Percentiles rank a stretch among this genome's conserved stretches.
phyloP scores from a whole-genome alignment of 2,113 vertebrate species.

The Tricholaema leucomelas region DNA sequence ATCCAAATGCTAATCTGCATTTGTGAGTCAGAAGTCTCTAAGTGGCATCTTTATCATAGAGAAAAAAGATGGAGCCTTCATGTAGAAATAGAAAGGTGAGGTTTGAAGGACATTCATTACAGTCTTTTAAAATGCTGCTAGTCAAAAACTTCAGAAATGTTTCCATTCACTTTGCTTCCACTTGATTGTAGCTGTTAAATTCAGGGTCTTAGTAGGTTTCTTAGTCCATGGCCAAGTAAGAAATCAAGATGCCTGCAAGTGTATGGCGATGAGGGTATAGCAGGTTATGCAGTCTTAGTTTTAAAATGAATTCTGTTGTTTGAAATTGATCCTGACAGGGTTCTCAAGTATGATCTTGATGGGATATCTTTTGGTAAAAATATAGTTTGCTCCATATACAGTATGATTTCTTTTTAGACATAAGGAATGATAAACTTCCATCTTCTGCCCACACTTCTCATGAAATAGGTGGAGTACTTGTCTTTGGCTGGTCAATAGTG shows the following conservation, averaged over 20 bases:
- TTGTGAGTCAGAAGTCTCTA: constrained; percentile 54
- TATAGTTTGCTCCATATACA: not conserved
- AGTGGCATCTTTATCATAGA: not conserved
- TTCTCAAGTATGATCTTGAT: not conserved
- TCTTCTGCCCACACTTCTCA: not conserved
- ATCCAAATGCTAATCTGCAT: constrained; percentile 50
- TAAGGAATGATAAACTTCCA: not conserved
- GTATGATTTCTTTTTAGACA: not conserved
- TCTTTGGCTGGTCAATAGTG: not conserved
- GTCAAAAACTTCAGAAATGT: not conserved
- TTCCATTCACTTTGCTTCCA: not conserved
- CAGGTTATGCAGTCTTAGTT: not conserved
- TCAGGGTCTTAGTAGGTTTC: not conserved
- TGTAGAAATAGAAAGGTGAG: not conserved
- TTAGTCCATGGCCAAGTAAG: not conserved
- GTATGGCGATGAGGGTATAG: not conserved
- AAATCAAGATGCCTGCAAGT: not conserved
- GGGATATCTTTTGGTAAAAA: not conserved
- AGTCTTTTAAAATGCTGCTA: not conserved
- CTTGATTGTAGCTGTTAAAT: not conserved
- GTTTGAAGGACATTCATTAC: not conserved
- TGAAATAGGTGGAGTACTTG: not conserved
- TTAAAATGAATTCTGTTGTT: not conserved
- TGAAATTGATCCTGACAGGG: not conserved
- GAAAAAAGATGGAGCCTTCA: not conserved